Conservation (phyloP, 2,888 invertebrate genomes). For the Beris chalybata region DNA sequence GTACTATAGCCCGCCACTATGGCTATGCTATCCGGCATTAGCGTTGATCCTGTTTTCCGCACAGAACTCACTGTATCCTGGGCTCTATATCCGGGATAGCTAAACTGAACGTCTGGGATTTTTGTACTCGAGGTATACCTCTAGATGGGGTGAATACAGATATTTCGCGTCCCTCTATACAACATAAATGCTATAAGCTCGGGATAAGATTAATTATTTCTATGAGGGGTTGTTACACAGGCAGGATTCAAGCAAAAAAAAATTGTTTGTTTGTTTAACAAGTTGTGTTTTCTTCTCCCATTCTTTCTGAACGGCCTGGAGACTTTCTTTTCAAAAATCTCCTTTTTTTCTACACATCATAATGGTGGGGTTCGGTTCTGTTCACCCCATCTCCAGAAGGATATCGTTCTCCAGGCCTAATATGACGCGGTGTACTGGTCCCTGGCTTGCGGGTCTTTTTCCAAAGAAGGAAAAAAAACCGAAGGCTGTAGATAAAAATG, state of each 20-base stretch:
- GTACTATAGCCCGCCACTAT: background rate
- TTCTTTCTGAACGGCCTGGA: background rate
- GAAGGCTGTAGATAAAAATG: too few relatives aligned
- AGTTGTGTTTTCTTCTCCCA: conserved; percentile 6
- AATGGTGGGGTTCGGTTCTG: too few relatives aligned
- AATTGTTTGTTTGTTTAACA: conserved; percentile 33
- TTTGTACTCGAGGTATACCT: background rate
- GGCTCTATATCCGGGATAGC: too few relatives aligned
- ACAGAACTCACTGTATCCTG: background rate
- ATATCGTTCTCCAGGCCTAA: too few relatives aligned
- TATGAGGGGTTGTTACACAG: conserved; percentile 29
- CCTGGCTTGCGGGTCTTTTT: too few relatives aligned
- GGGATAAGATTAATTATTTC: conserved; percentile 38
- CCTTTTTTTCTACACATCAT: too few relatives aligned
- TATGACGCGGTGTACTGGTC: too few relatives aligned
- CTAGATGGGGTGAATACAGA: too few relatives aligned
- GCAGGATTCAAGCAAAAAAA: background rate
- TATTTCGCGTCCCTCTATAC: background rate
- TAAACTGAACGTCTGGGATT: too few relatives aligned
- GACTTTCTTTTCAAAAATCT: too few relatives aligned
- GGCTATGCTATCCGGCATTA: background rate
- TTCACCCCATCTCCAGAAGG: too few relatives aligned
- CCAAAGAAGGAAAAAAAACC: too few relatives aligned
- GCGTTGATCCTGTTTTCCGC: background rate
- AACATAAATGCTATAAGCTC: conserved; percentile 22